Evolutionary conservation across 2,113 vertebrate species (phyloP), one percentile per base, ranked within the genome.

Genomic region (Barnardius zonarius): DNA sequence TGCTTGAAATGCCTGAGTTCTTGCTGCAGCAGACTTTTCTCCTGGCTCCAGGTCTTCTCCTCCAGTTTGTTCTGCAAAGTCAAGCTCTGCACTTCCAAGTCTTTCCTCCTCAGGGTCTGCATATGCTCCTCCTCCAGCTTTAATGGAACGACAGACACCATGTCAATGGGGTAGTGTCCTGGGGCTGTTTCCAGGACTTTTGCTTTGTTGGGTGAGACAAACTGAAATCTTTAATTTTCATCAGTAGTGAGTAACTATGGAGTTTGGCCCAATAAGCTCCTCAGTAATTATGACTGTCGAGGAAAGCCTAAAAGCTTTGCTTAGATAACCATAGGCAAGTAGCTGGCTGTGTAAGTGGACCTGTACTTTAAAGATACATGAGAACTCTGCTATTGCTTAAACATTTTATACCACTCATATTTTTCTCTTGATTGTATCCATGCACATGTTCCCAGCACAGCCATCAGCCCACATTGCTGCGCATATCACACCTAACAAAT

Each of bases 1-100:
- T 99, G 99, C 94, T 98, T 98, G 97, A 99, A 98, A 95, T 98
- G 98, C 24, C 98, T 98, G 49, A 99, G 97, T 93, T 99, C 99
- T 78, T 99, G 99, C 69, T 98, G 99, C 91, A 99, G 96, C 63
- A 98, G 52, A 8, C 90, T 97, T 94, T 98, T 98, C 98, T 99
- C 99, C 88, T 99, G 99, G 33, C 96, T 96, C 99, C 99, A 99
- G 49, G 98, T 97, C 37, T 96, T 98, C 86, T 99, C 99, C 3
- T 98, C 98, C 46, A 98, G 89, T 75, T 98, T 97, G 96, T 97
- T 98, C 89, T 98, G 98, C 93, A 98, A 80, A 82, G 99, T 98
- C 67, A 99, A 98, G 33, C 99, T 98, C 96, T 98, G 99, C 69
- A 99, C 97, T 97, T 99, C 98, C 91, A 99, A 97, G 46, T 98